These are phyloP conservation scores for Nebria brevicollis DNA, from an alignment of 2,888 invertebrate genomes.

Conservation along the genomic window DNA sequence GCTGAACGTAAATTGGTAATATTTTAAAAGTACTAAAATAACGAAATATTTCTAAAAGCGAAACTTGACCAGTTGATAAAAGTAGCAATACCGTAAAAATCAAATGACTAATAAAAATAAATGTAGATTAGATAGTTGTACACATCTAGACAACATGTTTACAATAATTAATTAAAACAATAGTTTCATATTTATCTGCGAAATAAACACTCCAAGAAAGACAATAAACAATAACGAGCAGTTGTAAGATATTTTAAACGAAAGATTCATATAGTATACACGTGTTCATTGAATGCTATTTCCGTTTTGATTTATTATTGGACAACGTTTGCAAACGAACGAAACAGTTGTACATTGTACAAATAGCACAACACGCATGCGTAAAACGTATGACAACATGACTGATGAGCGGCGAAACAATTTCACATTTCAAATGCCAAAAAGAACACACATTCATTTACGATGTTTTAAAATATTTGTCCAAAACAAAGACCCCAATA, in stretches of 20 bases:
- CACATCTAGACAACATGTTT: too few relatives aligned
- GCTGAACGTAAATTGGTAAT: not conserved
- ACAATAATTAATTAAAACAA: too few relatives aligned
- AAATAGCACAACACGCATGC: not conserved
- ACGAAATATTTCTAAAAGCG: too few relatives aligned
- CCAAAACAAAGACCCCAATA: too few relatives aligned
- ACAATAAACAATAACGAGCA: not conserved
- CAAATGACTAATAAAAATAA: too few relatives aligned
- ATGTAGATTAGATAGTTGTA: too few relatives aligned
- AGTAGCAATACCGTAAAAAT: too few relatives aligned
- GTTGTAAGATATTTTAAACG: not conserved
- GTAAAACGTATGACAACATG: not conserved
- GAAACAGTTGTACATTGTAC: not conserved
- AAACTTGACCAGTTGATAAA: too few relatives aligned
- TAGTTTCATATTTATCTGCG: too few relatives aligned
- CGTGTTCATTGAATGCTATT: conserved; percentile 1
- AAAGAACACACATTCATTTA: not conserved
- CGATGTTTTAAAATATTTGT: not conserved
- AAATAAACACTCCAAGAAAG: too few relatives aligned
- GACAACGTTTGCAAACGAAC: not conserved
- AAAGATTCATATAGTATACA: not conserved
- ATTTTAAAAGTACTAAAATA: not conserved
- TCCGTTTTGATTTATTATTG: not conserved
- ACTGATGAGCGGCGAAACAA: not conserved
- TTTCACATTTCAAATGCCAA: not conserved